Evolutionary conservation across 2,113 vertebrate genomes (phyloP).

Genomic region (Myrmophylax atrothorax): DNA sequence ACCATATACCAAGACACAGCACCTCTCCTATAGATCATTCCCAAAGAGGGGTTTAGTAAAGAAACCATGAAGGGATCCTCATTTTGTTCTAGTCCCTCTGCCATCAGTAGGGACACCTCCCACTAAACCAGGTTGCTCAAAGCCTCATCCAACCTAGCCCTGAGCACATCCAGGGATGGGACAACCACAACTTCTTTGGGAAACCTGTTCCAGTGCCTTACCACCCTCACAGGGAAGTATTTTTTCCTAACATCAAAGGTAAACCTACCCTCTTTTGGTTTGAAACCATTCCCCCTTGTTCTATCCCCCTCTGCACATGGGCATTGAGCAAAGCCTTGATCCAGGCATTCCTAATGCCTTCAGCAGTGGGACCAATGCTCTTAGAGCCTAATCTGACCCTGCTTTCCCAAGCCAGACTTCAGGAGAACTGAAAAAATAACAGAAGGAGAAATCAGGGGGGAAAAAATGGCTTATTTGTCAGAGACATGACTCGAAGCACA

Average conservation of each 20-base stretch:
- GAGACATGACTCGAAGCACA: background rate
- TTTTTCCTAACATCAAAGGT: too few relatives aligned
- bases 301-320: rapidly evolving
- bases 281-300: background rate
- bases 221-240: background rate
- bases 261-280: background rate
- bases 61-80: background rate
- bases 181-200: background rate
- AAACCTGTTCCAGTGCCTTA: background rate
- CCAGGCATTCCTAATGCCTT: background rate
- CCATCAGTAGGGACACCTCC: background rate
- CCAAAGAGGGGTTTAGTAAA: background rate
- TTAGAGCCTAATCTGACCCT: background rate
- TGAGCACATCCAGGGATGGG: background rate
- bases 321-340: background rate
- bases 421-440: background rate
- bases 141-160: background rate
- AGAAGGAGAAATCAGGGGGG: background rate
- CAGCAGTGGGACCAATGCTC: background rate
- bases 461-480: background rate
- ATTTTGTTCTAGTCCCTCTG: background rate
- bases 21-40: background rate
- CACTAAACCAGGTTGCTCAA: rapidly evolving
- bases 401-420: background rate
- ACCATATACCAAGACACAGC: background rate